Evolutionary conservation across 64 coral and sea anemone genomes (phyloP).

Genomic region (Stichodactyla mertensii): DNA sequence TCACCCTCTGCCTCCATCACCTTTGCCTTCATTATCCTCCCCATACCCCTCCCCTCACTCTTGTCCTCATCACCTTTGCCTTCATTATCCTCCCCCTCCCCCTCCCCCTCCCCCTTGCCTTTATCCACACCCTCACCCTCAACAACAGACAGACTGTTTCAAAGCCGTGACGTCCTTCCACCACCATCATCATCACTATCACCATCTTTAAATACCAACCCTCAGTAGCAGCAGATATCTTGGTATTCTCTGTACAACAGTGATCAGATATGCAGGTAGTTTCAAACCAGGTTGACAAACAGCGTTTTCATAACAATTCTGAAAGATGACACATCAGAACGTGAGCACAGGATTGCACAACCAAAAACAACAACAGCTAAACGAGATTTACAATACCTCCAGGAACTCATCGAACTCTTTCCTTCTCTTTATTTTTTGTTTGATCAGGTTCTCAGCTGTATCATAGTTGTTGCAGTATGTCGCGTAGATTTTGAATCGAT

Average conservation of each 20-base stretch:
- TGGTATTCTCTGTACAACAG: constrained; percentile 94
- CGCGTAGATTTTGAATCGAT: constrained; percentile 71
- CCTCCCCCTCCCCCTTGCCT: not conserved
- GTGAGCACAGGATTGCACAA: not conserved
- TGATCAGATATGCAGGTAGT: constrained; percentile 81
- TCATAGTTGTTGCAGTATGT: constrained; percentile 90
- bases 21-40: not conserved
- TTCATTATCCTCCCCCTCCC: not conserved
- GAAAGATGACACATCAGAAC: not conserved
- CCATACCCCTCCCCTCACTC: not conserved
- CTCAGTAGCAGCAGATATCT: constrained; percentile 80
- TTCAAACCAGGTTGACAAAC: constrained; percentile 85
- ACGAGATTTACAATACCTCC: constrained; percentile 45
- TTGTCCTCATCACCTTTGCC: not conserved
- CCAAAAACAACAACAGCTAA: no score
- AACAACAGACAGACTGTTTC: not conserved
- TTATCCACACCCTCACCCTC: not conserved
- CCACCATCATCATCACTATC: not conserved
- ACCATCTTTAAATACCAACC: not conserved
- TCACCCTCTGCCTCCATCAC: not conserved
- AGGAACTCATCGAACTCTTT: constrained; percentile 90
- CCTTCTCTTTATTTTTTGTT: constrained; percentile 70
- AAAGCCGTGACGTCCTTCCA: not conserved
- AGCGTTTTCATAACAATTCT: constrained; percentile 70
- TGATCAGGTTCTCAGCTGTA: constrained; percentile 63